Base-by-base conservation (phyloP, 2,113 vertebrate species). In the Hylia prasina region DNA sequence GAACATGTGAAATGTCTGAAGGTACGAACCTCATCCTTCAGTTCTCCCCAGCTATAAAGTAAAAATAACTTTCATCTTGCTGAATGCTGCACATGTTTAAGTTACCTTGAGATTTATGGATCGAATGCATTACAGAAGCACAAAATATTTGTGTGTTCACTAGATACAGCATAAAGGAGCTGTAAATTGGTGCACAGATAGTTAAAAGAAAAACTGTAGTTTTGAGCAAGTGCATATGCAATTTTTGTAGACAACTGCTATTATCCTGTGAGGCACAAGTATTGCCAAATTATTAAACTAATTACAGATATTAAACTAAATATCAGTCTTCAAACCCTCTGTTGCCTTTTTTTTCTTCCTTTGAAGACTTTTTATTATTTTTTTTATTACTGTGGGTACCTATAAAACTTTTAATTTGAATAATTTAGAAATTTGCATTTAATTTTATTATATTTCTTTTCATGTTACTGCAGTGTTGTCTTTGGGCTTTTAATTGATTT, bases 371-470 rank as follows among this genome's bases (percentile, higher is more conserved):
- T 88, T 87, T 70, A 44, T 79, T 81, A 35, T 60, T 95, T 91
- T 81, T 78, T 82, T 80, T 87, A 79, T 60, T 91, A 73, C 70
- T 79, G 57, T 50, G 61, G 85, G 63, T 84, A 96, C 92, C 80
- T 96, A 77, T 81, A 79, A 88, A 95, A 86, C 47, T 88, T 94
- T 70, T 90, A 81, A 94, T 88, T 95, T 96, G 68, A 96, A 96
- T 96, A 87, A 95, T 95, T 95, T 84, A 83, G 28, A 72, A 91
- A 56, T 94, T 87, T 79, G 28, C 20, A 56, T 94, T 86, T 95
- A 85, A 96, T 92, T 94, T 93, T 77, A 69, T 92, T 91, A 50
- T 89, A 91, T 89, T 90, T 96, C 91, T 95, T 96, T 97, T 97
- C 91, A 95, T 97, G 89, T 97, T 92, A 37, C 51, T 87, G 35